A percentile compares a stretch with the other conserved stretches of the same genome.
phyloP scores from a whole-genome alignment of 2,113 vertebrate species.

The Myotis yumanensis region DNA sequence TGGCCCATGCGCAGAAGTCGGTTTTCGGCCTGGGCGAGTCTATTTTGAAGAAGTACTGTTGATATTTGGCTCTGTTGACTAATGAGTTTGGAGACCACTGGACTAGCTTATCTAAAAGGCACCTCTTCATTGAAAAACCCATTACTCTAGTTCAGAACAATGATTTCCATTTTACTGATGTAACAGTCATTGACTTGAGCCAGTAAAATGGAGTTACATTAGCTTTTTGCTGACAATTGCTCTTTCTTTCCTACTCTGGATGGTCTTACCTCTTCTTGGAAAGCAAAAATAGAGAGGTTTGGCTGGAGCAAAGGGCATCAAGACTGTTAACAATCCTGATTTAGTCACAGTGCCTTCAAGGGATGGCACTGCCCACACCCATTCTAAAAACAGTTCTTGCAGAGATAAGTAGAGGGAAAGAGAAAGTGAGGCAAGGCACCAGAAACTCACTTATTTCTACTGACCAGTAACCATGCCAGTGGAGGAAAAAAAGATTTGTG shows the following conservation, averaged over 20 bases:
- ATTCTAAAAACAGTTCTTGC: not conserved
- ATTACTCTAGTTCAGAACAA: conserved; percentile 15
- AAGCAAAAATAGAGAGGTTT: not conserved
- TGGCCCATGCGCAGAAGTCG: too few relatives aligned
- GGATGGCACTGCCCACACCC: not conserved
- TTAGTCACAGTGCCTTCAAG: not conserved
- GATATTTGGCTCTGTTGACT: too few relatives aligned
- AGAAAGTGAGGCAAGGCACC: not conserved
- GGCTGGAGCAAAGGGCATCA: not conserved
- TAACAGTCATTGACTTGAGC: not conserved
- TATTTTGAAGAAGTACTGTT: too few relatives aligned
- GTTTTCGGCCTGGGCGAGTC: too few relatives aligned
- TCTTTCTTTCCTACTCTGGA: conserved; percentile 10
- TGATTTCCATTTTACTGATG: not conserved
- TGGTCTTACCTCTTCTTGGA: not conserved
- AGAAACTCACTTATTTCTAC: not conserved
- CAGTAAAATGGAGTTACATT: not conserved
- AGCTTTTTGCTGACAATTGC: not conserved
- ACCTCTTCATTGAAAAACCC: not conserved
- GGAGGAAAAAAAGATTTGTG: not conserved
- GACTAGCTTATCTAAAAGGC: not conserved
- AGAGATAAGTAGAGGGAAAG: not conserved
- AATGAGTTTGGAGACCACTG: not conserved
- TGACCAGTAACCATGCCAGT: not conserved
- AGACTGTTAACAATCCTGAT: not conserved